Evolutionary conservation across 2,797 vertebrate species (phyloP).

Genomic region (Clamator glandarius): DNA sequence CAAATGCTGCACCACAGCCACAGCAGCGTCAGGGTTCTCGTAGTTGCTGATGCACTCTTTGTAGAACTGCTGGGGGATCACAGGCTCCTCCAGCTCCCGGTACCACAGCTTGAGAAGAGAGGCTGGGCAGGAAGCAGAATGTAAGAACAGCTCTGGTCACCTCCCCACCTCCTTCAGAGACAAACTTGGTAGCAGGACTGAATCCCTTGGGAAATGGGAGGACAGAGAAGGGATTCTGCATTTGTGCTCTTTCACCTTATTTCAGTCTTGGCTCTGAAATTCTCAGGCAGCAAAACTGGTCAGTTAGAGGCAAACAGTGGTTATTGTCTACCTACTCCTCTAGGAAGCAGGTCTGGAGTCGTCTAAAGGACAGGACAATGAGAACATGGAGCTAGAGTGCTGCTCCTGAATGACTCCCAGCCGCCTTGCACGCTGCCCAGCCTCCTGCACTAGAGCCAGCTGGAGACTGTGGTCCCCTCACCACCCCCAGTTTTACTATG

Average conservation of each 20-base stretch:
- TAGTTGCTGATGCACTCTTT: slow-evolving; percentile 90
- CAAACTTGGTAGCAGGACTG: not conserved
- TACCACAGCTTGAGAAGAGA: slow-evolving; percentile 95
- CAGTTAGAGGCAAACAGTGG: not conserved
- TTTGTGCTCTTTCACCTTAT: not conserved
- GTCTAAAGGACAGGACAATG: not conserved
- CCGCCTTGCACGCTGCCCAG: not conserved
- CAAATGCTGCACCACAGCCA: slow-evolving; percentile 87
- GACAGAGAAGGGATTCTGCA: not conserved
- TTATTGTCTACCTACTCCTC: not conserved
- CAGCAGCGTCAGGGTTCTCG: slow-evolving; percentile 87
- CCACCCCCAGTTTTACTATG: not conserved
- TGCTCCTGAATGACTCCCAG: not conserved
- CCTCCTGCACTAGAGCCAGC: not conserved
- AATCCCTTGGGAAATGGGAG: not conserved
- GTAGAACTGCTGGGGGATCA: slow-evolving; percentile 91
- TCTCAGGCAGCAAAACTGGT: not conserved
- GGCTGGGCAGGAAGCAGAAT: slow-evolving; percentile 70
- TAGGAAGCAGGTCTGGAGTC: not conserved
- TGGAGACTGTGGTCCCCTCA: not conserved
- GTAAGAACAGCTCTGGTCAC: not conserved
- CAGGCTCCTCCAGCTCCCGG: slow-evolving; percentile 91
- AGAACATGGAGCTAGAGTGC: not conserved
- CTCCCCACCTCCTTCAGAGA: not conserved
- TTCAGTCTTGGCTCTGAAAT: not conserved